Conservation (phyloP, 2,113 vertebrate genomes). For the Vulpes ferrilata region DNA sequence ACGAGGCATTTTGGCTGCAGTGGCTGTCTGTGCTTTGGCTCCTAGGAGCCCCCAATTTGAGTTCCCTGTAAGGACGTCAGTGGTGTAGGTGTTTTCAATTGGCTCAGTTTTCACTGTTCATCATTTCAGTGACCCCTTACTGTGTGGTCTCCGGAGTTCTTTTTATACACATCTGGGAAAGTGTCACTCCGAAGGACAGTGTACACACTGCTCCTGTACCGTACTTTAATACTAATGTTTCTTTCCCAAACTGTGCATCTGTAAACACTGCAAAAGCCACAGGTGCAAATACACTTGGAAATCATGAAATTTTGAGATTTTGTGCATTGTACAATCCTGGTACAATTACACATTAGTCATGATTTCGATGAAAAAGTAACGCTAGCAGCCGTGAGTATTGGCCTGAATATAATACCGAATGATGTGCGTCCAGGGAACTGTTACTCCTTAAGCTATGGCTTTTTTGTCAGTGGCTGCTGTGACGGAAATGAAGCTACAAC, state of each 20-base stretch:
- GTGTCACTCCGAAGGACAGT: conserved; percentile 40
- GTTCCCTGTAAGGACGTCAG: conserved; percentile 79
- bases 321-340: conserved; percentile 69
- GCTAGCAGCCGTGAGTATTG: conserved; percentile 55
- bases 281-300: conserved; percentile 51
- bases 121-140: conserved; percentile 79
- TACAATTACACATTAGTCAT: conserved; percentile 64
- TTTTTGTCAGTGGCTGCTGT: conserved; percentile 71
- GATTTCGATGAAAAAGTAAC: conserved; percentile 66
- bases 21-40: conserved; percentile 89
- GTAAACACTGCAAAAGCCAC: conserved; percentile 6
- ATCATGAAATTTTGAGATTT: conserved; percentile 52
- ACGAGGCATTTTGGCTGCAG: conserved; percentile 85
- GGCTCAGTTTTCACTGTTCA: conserved; percentile 73
- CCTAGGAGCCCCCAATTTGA: conserved; percentile 82
- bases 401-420: conserved; percentile 60
- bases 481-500: conserved; percentile 64
- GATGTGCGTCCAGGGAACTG: conserved; percentile 61
- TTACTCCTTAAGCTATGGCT: conserved; percentile 52
- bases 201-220: conserved; percentile 17
- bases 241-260: conserved; percentile 53
- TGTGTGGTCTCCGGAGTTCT: conserved; percentile 62
- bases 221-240: not conserved
- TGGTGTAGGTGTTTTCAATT: conserved; percentile 68
- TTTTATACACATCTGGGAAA: conserved; percentile 35